Percentiles rank a stretch among this genome's conserved stretches.
Conservation (phyloP, 2,888 invertebrate genomes). For the Linnaemya tessellans region DNA sequence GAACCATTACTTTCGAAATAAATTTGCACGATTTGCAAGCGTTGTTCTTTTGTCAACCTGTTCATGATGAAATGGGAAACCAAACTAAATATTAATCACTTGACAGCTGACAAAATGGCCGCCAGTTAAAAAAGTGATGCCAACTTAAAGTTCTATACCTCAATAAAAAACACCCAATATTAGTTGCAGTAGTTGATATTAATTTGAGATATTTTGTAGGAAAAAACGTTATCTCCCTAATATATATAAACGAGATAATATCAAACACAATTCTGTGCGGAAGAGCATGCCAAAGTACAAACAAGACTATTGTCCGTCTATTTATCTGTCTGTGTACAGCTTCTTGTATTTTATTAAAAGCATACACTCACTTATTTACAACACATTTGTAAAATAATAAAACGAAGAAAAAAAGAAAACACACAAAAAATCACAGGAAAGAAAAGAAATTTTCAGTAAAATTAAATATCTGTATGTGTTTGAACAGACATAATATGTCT, state of each 20-base stretch:
- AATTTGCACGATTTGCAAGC: too few species aligned
- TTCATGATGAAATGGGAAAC: too few species aligned
- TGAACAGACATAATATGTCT: conserved; percentile 1
- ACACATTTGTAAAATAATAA: conserved; percentile 30
- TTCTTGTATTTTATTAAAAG: conserved; percentile 2
- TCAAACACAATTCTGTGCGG: not conserved
- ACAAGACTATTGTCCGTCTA: too few species aligned
- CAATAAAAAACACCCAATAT: too few species aligned
- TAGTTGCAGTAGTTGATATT: too few species aligned
- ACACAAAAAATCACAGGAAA: conserved; percentile 41
- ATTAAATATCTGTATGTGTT: conserved; percentile 5
- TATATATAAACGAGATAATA: not conserved
- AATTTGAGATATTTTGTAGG: too few species aligned
- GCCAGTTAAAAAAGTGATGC: too few species aligned
- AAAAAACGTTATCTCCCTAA: not conserved
- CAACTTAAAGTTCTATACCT: too few species aligned
- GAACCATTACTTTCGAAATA: too few species aligned
- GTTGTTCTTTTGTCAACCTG: too few species aligned
- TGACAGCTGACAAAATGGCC: too few species aligned
- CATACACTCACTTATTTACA: conserved; percentile 14
- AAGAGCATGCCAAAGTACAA: not conserved
- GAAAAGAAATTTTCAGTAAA: conserved; percentile 24
- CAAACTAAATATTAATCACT: too few species aligned
- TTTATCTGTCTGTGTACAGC: not conserved
- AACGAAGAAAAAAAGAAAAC: not conserved